Conservation (phyloP, 1,140 invertebrate species). For the Epicauta chinensis region DNA sequence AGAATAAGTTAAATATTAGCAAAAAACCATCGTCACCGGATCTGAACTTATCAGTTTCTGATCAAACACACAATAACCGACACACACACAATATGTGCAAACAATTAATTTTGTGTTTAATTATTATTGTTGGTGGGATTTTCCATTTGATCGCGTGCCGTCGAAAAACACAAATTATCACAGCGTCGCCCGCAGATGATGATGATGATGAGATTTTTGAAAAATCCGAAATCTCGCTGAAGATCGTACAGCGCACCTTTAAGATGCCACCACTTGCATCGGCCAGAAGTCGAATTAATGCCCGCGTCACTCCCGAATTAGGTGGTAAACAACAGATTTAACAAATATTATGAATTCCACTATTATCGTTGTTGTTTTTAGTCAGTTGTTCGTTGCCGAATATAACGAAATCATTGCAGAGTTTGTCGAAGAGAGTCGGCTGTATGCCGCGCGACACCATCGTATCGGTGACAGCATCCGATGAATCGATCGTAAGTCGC, state of each 20-base stretch:
- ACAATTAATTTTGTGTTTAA: too few species aligned
- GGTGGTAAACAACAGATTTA: constrained; percentile 9
- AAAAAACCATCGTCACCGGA: too few species aligned
- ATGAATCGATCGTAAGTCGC: constrained; percentile 9
- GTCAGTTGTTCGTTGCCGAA: constrained; percentile 13
- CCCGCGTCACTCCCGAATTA: constrained; percentile 7
- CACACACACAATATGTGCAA: too few species aligned
- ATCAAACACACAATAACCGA: too few species aligned
- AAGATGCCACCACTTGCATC: constrained; percentile 8
- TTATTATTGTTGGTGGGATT: too few species aligned
- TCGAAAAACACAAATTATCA: too few species aligned
- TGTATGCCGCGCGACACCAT: constrained; percentile 21
- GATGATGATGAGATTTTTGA: constrained; percentile 5
- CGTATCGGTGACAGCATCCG: constrained; percentile 11
- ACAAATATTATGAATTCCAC: background rate
- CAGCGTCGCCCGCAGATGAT: too few species aligned
- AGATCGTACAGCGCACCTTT: constrained; percentile 3
- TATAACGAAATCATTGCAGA: constrained; percentile 8
- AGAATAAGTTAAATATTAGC: too few species aligned
- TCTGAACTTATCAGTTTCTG: too few species aligned
- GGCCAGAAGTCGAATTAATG: background rate
- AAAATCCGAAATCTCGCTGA: constrained; percentile 10
- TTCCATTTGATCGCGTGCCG: too few species aligned
- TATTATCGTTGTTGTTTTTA: background rate
- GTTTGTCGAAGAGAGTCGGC: constrained; percentile 12